These are phyloP conservation scores for Ditylenchus dipsaci DNA, from an alignment of 1,140 invertebrate species.

Conservation along the genomic window DNA sequence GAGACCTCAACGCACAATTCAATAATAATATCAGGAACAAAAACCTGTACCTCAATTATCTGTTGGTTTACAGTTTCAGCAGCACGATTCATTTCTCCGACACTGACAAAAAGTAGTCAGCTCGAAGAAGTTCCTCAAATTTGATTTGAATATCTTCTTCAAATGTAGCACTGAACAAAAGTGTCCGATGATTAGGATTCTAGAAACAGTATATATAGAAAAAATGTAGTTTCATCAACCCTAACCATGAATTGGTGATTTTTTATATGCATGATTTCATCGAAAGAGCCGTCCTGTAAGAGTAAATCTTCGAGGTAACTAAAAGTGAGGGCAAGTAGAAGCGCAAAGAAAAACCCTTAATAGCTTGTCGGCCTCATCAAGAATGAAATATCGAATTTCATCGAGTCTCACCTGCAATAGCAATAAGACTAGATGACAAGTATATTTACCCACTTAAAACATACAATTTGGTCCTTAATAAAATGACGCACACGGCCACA, in stretches of 20 bases:
- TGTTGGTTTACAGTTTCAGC: slow-evolving; percentile 23
- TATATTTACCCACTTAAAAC: too few relatives aligned
- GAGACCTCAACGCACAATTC: background rate
- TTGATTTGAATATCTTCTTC: slow-evolving; percentile 10
- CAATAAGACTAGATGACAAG: background rate
- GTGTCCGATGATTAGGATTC: slow-evolving; percentile 21
- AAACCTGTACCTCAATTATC: slow-evolving; percentile 11
- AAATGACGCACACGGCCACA: slow-evolving; percentile 18
- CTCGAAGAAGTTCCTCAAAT: slow-evolving; percentile 18
- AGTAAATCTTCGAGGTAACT: background rate
- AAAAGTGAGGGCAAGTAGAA: background rate
- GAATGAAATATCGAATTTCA: slow-evolving; percentile 21
- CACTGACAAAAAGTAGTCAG: slow-evolving; percentile 20
- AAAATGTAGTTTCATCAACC: background rate
- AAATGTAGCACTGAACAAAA: slow-evolving; percentile 35
- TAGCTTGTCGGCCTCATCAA: slow-evolving; percentile 30
- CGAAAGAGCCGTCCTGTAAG: slow-evolving; percentile 1
- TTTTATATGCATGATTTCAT: slow-evolving; percentile 5
- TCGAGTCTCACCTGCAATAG: slow-evolving; percentile 18
- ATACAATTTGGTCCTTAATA: slow-evolving; percentile 3
- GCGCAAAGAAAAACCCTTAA: too few relatives aligned
- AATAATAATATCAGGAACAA: background rate
- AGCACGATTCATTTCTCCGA: slow-evolving; percentile 20
- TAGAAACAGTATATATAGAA: background rate
- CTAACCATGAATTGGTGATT: background rate